These are phyloP conservation scores for Pteromalus puparum DNA, from an alignment of 1,140 invertebrate species.

Conservation along the genomic window DNA sequence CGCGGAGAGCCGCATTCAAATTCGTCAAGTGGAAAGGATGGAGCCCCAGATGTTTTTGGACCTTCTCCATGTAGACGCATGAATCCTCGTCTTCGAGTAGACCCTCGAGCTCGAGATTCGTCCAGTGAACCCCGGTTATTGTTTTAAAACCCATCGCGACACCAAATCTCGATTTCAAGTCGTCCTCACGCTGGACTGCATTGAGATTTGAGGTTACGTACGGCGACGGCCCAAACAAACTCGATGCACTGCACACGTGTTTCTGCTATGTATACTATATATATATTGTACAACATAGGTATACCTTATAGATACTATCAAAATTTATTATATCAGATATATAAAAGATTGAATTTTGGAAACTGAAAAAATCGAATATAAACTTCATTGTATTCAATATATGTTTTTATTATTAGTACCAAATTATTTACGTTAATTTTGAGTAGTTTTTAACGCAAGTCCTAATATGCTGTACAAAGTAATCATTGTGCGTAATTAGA, in stretches of 20 bases:
- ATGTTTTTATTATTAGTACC: too few relatives aligned
- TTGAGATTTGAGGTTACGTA: conserved; percentile 14
- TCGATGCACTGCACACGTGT: background rate
- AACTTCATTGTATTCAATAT: too few relatives aligned
- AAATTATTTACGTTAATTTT: background rate
- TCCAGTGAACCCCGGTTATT: conserved; percentile 62
- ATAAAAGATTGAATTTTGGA: background rate
- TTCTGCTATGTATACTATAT: background rate
- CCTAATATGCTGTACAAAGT: too few relatives aligned
- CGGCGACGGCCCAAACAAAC: background rate
- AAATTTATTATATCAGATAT: background rate
- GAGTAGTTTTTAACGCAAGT: background rate
- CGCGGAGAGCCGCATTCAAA: conserved; percentile 72
- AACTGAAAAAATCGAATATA: background rate
- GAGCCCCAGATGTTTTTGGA: conserved; percentile 76
- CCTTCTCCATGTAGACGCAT: conserved; percentile 75
- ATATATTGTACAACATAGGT: background rate
- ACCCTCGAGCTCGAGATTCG: conserved; percentile 61
- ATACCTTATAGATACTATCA: too few relatives aligned
- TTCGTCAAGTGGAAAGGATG: conserved; percentile 76
- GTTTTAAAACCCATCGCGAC: conserved; percentile 55
- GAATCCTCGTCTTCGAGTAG: conserved; percentile 76
- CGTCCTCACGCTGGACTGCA: background rate
- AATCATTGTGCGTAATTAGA: too few relatives aligned
- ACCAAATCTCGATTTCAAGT: background rate